phyloP scores from a whole-genome alignment of 2,888 invertebrate species.

The Hirtodrosophila trivittata region DNA sequence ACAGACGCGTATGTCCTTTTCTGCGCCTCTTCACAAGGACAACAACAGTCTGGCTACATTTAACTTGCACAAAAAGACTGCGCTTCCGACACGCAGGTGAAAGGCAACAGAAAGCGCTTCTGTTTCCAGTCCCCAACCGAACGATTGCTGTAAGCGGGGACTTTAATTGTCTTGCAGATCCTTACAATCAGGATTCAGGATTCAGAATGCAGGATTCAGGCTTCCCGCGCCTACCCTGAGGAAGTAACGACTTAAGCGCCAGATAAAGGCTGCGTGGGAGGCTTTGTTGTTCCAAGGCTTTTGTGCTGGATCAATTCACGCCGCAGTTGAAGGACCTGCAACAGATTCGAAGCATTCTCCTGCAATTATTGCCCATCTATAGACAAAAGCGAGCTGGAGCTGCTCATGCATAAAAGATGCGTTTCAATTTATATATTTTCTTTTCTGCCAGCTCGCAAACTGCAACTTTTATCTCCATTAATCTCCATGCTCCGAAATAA shows the following conservation, averaged over 20 bases:
- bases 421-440: not conserved
- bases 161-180: slow-evolving; percentile 44
- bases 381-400: not conserved
- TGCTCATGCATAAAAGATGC: not conserved
- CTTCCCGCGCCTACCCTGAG: too few species aligned
- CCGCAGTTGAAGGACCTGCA: too few species aligned
- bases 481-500: not conserved
- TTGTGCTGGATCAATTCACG: slow-evolving; percentile 34
- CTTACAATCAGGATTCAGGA: slow-evolving; percentile 32
- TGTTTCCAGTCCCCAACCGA: too few species aligned
- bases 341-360: not conserved
- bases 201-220: too few species aligned
- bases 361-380: too few species aligned
- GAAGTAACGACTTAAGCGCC: slow-evolving; percentile 52
- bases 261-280: slow-evolving; percentile 35
- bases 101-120: slow-evolving; percentile 7
- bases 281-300: slow-evolving; percentile 36
- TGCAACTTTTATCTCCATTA: slow-evolving; percentile 1
- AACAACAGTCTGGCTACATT: slow-evolving; percentile 29
- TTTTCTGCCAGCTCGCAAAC: not conserved
- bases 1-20: slow-evolving; percentile 14
- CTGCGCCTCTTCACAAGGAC: not conserved
- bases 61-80: slow-evolving; percentile 37
- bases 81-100: slow-evolving; percentile 28
- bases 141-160: not conserved